These are phyloP conservation scores for Arrhamphus sclerolepis DNA, from an alignment of 2,797 vertebrate genomes.

Conservation along the genomic window DNA sequence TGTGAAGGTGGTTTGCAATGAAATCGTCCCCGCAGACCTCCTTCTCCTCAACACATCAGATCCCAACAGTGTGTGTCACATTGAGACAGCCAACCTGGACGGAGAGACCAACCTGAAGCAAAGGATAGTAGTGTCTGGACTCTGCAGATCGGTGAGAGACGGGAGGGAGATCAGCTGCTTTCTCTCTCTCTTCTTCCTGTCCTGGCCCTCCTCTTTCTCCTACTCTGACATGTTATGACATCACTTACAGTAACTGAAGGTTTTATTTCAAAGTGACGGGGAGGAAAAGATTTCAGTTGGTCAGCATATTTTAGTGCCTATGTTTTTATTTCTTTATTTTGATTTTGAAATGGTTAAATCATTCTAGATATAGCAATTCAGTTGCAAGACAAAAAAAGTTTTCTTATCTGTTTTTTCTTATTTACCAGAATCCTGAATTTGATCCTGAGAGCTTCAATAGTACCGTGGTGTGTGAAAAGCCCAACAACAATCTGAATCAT, in stretches of 20 bases:
- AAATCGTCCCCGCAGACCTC: conserved; percentile 91
- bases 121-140: conserved; percentile 81
- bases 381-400: conserved; percentile 14
- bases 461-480: conserved; percentile 88
- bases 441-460: conserved; percentile 85
- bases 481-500: conserved; percentile 90
- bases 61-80: conserved; percentile 85
- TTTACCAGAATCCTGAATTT: conserved; percentile 81
- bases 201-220: no score
- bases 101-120: conserved; percentile 97
- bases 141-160: conserved; percentile 77
- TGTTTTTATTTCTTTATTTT: not conserved
- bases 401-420: conserved; percentile 4
- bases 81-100: conserved; percentile 92
- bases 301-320: not conserved
- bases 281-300: conserved; percentile 6
- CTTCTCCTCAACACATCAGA: conserved; percentile 91
- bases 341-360: not conserved
- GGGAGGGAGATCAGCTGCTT: not conserved
- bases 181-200: no score
- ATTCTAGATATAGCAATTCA: conserved; percentile 15
- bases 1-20: conserved; percentile 87
- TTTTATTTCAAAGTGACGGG: conserved; percentile 1
- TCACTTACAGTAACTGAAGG: not conserved
- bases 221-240: not conserved